These are phyloP conservation scores for Lamellibrachia satsuma DNA, from an alignment of 2,888 invertebrate species.

Conservation along the genomic window DNA sequence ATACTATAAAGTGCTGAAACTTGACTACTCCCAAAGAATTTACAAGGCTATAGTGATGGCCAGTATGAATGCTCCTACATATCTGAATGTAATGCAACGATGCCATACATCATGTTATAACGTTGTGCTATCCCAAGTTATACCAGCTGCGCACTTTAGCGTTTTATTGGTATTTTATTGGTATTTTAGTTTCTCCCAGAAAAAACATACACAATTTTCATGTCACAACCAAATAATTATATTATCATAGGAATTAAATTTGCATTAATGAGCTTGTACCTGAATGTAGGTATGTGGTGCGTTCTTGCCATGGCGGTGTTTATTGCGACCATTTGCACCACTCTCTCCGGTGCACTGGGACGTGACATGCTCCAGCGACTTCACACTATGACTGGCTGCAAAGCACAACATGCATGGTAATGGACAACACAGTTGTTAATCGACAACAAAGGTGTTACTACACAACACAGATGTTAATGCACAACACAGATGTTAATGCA, in stretches of 20 bases:
- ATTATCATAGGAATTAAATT: not conserved
- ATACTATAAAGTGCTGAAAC: too few species aligned
- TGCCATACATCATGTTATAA: too few species aligned
- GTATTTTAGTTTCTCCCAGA: not conserved
- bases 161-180: too few species aligned
- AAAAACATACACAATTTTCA: not conserved
- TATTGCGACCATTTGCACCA: constrained; percentile 79
- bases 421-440: not conserved
- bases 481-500: not conserved
- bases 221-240: not conserved
- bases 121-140: too few species aligned
- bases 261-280: constrained; percentile 22
- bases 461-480: not conserved
- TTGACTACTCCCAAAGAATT: too few species aligned
- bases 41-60: too few species aligned
- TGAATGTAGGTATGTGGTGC: constrained; percentile 49
- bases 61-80: too few species aligned
- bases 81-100: too few species aligned
- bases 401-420: constrained; percentile 21
- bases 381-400: constrained; percentile 74
- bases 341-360: constrained; percentile 73
- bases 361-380: constrained; percentile 76
- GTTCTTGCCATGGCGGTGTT: constrained; percentile 78
- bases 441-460: not conserved
- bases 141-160: too few species aligned